Percentiles rank a stretch among this genome's conserved stretches.
These are phyloP conservation scores for Lerista edwardsae DNA, from an alignment of 2,797 vertebrate species.

Conservation along the genomic window DNA sequence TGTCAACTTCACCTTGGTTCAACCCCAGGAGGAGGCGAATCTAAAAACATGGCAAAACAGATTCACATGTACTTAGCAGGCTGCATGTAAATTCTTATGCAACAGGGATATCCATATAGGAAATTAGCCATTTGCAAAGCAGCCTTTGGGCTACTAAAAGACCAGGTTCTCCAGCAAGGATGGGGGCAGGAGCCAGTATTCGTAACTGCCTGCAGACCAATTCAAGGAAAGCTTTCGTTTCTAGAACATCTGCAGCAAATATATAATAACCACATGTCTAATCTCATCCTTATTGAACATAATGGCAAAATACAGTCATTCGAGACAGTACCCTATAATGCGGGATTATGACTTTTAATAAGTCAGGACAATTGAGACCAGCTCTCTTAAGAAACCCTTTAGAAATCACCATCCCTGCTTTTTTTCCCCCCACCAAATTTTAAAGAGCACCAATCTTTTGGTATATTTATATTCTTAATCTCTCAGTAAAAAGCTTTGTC, in stretches of 20 bases:
- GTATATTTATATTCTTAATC: background rate
- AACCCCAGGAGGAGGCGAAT: too few relatives aligned
- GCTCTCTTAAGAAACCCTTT: slow-evolving; percentile 19
- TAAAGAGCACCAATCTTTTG: background rate
- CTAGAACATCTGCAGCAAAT: slow-evolving; percentile 47
- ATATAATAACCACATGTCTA: slow-evolving; percentile 23
- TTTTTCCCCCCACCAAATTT: background rate
- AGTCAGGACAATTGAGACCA: background rate
- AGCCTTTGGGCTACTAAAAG: background rate
- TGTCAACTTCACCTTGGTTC: too few relatives aligned
- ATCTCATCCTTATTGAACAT: slow-evolving; percentile 36
- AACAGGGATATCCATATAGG: background rate
- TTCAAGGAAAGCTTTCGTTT: background rate
- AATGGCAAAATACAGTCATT: slow-evolving; percentile 31
- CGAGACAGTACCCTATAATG: slow-evolving; percentile 32
- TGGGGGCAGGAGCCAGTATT: background rate
- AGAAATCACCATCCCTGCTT: background rate
- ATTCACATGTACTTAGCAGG: background rate
- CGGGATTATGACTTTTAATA: slow-evolving; percentile 10
- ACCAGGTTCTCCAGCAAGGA: background rate
- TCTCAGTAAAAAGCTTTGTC: slow-evolving; percentile 17
- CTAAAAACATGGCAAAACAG: background rate
- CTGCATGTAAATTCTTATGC: background rate
- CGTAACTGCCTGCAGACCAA: slow-evolving; percentile 21
- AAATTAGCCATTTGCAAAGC: background rate